Evolutionary conservation across 2,797 vertebrate genomes (phyloP).

Genomic region (Mionectes olivaceus): DNA sequence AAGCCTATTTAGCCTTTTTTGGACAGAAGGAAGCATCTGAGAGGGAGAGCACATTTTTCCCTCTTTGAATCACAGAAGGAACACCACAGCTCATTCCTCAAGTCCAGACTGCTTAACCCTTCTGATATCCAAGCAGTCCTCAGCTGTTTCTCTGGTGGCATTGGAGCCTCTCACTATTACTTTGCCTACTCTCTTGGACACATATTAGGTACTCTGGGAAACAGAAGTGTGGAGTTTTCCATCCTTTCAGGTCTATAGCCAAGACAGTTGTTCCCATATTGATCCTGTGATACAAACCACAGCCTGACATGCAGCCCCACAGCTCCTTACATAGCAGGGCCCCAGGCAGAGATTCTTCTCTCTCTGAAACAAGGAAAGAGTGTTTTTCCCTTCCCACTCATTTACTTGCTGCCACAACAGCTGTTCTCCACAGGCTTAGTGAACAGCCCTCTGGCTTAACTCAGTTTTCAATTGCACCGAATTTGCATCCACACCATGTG

Average conservation of each 20-base stretch:
- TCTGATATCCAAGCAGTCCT: not conserved
- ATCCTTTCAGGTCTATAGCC: not conserved
- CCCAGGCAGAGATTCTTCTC: not conserved
- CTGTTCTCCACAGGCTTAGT: not conserved
- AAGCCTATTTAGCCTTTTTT: constrained; percentile 64
- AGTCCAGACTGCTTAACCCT: constrained; percentile 36
- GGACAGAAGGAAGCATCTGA: constrained; percentile 51
- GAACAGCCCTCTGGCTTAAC: not conserved
- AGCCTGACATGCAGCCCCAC: not conserved
- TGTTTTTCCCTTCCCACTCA: not conserved
- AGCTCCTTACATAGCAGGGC: not conserved
- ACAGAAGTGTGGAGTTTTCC: fast-evolving
- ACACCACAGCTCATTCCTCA: constrained; percentile 38
- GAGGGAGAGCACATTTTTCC: constrained; percentile 65
- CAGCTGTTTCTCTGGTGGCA: fast-evolving
- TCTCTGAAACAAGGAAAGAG: not conserved
- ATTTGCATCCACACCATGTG: not conserved
- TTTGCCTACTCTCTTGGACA: not conserved
- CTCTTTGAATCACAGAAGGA: constrained; percentile 60
- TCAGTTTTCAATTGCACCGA: not conserved
- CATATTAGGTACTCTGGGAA: not conserved
- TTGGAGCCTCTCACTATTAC: not conserved
- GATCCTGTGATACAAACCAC: not conserved
- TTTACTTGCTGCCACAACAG: not conserved
- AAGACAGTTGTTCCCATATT: not conserved